Conservation (phyloP, 1,140 invertebrate species). For the Tribolium castaneum region DNA sequence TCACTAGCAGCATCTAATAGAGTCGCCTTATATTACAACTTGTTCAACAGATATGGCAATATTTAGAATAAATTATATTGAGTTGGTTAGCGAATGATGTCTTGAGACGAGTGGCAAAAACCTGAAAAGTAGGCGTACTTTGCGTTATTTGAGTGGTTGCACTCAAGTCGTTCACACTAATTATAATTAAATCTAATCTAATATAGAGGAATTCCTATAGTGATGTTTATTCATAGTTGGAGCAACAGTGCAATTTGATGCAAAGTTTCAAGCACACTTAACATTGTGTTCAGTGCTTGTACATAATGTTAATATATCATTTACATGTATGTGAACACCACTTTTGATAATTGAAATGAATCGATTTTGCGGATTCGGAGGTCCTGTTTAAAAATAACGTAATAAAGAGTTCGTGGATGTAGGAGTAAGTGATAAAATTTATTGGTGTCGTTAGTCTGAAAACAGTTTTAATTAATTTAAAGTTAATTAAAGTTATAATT, state of each 20-base stretch:
- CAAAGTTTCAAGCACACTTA: background rate
- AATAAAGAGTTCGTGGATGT: background rate
- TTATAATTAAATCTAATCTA: background rate
- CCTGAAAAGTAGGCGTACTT: background rate
- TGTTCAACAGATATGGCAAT: background rate
- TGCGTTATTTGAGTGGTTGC: background rate
- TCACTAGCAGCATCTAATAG: conserved; percentile 1
- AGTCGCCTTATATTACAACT: background rate
- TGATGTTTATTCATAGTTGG: background rate
- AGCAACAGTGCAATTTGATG: background rate
- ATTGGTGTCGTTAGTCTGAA: background rate
- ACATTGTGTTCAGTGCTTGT: background rate
- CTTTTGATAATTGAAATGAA: background rate
- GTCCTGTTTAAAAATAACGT: background rate
- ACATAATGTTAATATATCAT: background rate
- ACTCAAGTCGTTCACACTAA: background rate
- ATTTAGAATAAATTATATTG: background rate
- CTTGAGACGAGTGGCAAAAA: background rate
- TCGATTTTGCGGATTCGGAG: background rate
- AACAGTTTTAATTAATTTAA: conserved; percentile 23
- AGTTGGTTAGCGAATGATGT: background rate
- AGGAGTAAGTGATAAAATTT: background rate
- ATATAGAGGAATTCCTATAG: background rate
- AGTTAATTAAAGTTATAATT: conserved; percentile 21
- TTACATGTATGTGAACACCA: background rate